Evolutionary conservation across 2,888 invertebrate genomes (phyloP).

Genomic region (Heliconius hortense): DNA sequence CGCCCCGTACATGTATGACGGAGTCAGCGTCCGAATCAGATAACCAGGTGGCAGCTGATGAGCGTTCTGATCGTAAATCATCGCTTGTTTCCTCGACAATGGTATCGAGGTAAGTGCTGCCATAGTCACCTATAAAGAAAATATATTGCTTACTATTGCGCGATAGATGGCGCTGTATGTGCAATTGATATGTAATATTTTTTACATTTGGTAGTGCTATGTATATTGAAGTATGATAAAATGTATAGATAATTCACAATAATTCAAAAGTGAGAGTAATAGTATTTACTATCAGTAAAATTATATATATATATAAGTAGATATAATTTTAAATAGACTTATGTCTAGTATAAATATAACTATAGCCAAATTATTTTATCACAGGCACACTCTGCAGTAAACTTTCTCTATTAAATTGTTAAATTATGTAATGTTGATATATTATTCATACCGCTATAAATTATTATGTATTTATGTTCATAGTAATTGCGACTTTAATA

Average conservation of each 20-base stretch:
- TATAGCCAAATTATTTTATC: background rate
- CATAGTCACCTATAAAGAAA: constrained; percentile 69
- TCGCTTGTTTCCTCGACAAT: constrained; percentile 95
- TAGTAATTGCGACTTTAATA: constrained; percentile 17
- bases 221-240: background rate
- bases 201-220: background rate
- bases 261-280: background rate
- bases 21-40: constrained; percentile 91
- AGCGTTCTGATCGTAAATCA: constrained; percentile 88
- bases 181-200: too few species aligned
- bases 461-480: constrained; percentile 21
- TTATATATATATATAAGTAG: too few species aligned
- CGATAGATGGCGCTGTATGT: constrained; percentile 54
- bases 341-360: background rate
- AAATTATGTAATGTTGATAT: constrained; percentile 49
- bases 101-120: constrained; percentile 88
- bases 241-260: background rate
- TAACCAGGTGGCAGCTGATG: constrained; percentile 83
- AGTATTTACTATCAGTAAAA: background rate
- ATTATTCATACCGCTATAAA: constrained; percentile 42
- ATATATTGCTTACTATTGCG: constrained; percentile 40
- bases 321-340: background rate
- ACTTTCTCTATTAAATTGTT: constrained; percentile 57
- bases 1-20: constrained; percentile 86
- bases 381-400: constrained; percentile 24